phyloP scores from a whole-genome alignment of 2,888 invertebrate species.

The Dicycla oo region DNA sequence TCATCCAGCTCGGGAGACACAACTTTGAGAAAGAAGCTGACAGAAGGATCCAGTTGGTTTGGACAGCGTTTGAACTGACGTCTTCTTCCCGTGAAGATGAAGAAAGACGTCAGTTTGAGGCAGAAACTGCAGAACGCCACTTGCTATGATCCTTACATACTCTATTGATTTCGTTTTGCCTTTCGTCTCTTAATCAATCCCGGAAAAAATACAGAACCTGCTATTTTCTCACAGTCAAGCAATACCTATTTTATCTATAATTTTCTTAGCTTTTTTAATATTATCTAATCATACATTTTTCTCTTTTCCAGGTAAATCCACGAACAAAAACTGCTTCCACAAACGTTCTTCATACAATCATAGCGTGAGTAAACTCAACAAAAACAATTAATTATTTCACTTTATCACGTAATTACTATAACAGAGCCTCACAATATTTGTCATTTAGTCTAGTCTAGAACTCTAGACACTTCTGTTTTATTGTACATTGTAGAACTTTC shows the following conservation, averaged over 20 bases:
- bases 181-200: too few species aligned
- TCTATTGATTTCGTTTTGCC: too few species aligned
- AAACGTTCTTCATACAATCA: not conserved
- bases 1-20: too few species aligned
- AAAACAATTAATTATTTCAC: conserved; percentile 25
- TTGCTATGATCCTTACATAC: not conserved
- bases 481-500: conserved; percentile 57
- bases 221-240: not conserved
- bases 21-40: too few species aligned
- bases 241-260: not conserved
- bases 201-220: not conserved
- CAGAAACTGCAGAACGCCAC: not conserved
- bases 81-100: too few species aligned
- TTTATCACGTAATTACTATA: conserved; percentile 43
- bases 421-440: conserved; percentile 34
- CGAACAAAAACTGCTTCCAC: not conserved
- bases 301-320: conserved; percentile 40
- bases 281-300: conserved; percentile 13
- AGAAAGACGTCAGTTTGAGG: too few species aligned
- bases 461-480: conserved; percentile 50
- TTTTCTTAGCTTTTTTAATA: too few species aligned
- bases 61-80: too few species aligned
- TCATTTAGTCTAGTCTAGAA: conserved; percentile 47
- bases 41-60: too few species aligned
- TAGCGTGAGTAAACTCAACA: conserved; percentile 36